phyloP scores from a whole-genome alignment of 2,797 vertebrate species.

The Neoniphon sammara region DNA sequence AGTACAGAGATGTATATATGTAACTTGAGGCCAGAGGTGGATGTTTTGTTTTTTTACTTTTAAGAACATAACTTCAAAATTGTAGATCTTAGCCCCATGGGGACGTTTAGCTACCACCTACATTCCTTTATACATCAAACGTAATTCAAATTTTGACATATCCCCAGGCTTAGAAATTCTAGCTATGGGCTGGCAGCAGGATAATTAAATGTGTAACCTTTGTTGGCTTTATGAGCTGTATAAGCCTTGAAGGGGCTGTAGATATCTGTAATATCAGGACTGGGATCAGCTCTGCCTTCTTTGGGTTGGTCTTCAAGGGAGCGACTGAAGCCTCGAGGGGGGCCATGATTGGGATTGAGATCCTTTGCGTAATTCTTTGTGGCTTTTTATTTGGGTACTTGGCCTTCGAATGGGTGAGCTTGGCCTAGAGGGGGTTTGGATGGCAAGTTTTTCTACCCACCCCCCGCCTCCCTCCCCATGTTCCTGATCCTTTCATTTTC shows the following conservation, averaged over 20 bases:
- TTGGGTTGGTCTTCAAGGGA: conserved; percentile 3
- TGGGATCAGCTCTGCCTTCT: not conserved
- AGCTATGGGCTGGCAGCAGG: not conserved
- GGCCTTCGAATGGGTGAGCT: conserved; percentile 45
- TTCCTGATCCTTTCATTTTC: conserved; percentile 60
- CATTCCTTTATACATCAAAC: too few species aligned
- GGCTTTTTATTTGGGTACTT: conserved; percentile 29
- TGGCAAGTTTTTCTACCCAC: not conserved
- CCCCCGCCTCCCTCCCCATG: conserved; percentile 28
- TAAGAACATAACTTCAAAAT: too few species aligned
- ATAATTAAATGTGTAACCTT: conserved; percentile 1
- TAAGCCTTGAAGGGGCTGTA: conserved; percentile 4
- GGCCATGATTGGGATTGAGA: conserved; percentile 7
- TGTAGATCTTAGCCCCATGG: too few species aligned
- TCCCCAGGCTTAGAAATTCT: not conserved
- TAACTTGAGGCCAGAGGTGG: too few species aligned
- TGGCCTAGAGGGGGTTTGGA: conserved; percentile 26
- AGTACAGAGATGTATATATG: too few species aligned
- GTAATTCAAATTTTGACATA: not conserved
- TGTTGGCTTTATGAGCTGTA: conserved; percentile 3
- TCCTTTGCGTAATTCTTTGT: conserved; percentile 14
- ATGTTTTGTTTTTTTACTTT: too few species aligned
- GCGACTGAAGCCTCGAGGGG: not conserved
- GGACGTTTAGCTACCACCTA: too few species aligned
- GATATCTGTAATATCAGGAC: conserved; percentile 13